Base-by-base conservation (phyloP, 2,888 invertebrate genomes). In the Cremastinae sp. region DNA sequence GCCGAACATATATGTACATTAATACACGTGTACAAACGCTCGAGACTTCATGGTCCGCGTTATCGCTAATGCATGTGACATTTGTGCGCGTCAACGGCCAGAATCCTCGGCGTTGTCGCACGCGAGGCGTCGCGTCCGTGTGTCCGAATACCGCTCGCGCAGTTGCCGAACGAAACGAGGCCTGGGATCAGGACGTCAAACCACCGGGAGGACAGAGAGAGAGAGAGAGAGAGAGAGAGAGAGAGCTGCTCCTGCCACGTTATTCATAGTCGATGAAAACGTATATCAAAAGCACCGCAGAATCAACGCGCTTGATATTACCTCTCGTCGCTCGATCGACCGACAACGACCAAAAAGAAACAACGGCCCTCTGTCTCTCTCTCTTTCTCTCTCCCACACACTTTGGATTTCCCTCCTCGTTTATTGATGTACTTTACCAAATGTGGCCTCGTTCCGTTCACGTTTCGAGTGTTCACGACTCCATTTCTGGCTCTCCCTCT, bases 41-140 rank as follows among this genome's bases (percentile, higher is more conserved):
- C 14, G 38, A 56, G 56, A 58, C 64, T 70, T 54, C 51, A 73
- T 65, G 65, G 61, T 53, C n/a, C 62, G 78, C 84, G 85, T 85
- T 84, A 84, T 85, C 83, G 84, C 87, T 87, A 87, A 85, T 86
- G 84, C 81, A 82, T 80, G 79, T 84, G 86, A 86, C 85, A 83
- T 87, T 87, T 85, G 84, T 85, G 84, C 82, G 82, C 82, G 79
- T 74, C 75, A 78, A 75, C 69, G 78, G 78, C 72, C 74, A 69
- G 41, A 41, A 64, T 73, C 70, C 76, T 53, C 49, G 59, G 53
- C 56, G 73, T 74, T 53, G 47, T 41, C 62, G n/a, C 47, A 53
- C 66, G 41, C 43, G 43, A 16, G 36, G 38, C 34, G 12, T 51
- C 45, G 38, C 34, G 12, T 51, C 45, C 16, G 14, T 14, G 28